Evolutionary conservation across 2,797 vertebrate species (phyloP).

Genomic region (Protosalanx chinensis): DNA sequence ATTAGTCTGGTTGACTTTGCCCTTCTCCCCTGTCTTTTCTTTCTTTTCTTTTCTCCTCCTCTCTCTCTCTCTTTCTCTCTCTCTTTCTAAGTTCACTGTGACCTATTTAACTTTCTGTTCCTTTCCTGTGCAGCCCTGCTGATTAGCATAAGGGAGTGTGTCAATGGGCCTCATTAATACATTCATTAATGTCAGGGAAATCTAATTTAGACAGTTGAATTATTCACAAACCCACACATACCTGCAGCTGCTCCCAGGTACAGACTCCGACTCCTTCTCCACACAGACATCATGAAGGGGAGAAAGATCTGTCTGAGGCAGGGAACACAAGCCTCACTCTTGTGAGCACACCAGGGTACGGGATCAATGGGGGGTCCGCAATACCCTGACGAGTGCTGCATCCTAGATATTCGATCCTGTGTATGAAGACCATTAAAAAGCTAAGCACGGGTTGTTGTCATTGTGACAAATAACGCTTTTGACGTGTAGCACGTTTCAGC

Average conservation of each 20-base stretch:
- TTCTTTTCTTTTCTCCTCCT: not conserved
- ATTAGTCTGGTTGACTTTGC: conserved; percentile 44
- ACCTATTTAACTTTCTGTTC: conserved; percentile 52
- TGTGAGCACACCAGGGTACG: not conserved
- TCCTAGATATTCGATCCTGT: not conserved
- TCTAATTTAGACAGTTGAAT: conserved; percentile 57
- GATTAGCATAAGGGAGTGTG: conserved; percentile 54
- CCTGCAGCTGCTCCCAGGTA: conserved; percentile 41
- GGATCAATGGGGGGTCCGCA: not conserved
- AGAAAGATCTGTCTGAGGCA: too few relatives aligned
- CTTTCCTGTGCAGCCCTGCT: conserved; percentile 37
- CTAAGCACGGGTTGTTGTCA: not conserved
- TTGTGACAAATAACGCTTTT: too few relatives aligned
- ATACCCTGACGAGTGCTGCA: not conserved
- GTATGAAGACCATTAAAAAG: not conserved
- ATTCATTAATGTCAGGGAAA: conserved; percentile 60
- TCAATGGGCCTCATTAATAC: conserved; percentile 61
- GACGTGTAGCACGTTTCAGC: too few relatives aligned
- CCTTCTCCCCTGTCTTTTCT: conserved; percentile 30
- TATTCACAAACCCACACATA: conserved; percentile 53
- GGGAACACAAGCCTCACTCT: not conserved
- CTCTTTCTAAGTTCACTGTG: conserved; percentile 38
- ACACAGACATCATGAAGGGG: conserved; percentile 9
- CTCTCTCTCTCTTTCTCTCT: not conserved
- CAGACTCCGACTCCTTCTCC: conserved; percentile 13